Percentiles rank a stretch among this genome's conserved stretches.
Conservation (phyloP, 2,797 vertebrate species). For the Dermochelys coriacea region DNA sequence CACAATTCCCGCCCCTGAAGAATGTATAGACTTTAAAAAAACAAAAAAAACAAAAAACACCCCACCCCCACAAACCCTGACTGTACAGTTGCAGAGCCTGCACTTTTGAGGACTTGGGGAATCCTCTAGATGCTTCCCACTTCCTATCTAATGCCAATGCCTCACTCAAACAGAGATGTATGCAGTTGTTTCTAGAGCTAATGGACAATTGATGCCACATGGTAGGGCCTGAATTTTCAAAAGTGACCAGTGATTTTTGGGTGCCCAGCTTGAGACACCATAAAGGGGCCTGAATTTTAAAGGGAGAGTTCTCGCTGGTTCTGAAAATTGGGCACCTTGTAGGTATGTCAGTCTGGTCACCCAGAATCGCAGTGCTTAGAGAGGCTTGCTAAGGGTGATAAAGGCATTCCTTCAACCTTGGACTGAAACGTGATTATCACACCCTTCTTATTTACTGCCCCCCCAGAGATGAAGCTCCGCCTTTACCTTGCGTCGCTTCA, state of each 20-base stretch:
- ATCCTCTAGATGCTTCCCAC: not conserved
- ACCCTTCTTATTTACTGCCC: not conserved
- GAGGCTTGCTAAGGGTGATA: not conserved
- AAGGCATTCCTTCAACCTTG: not conserved
- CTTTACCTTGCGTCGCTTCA: fast-evolving
- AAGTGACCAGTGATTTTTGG: not conserved
- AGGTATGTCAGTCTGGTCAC: not conserved
- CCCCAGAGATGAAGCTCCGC: not conserved
- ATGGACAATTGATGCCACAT: not conserved
- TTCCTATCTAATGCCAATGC: not conserved
- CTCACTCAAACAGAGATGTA: not conserved
- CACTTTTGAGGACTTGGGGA: not conserved
- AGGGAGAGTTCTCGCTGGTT: not conserved
- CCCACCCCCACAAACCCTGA: not conserved
- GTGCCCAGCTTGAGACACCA: not conserved
- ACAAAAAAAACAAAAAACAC: too few relatives aligned
- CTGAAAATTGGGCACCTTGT: not conserved
- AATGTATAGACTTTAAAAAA: not conserved
- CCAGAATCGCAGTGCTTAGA: not conserved
- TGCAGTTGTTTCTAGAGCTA: not conserved
- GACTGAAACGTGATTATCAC: not conserved
- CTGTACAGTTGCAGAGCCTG: not conserved
- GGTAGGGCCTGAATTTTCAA: not conserved
- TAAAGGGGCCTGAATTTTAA: not conserved
- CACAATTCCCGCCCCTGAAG: not conserved